Percentiles rank a stretch among this genome's conserved stretches.
These are phyloP conservation scores for Callipepla californica DNA, from an alignment of 2,113 vertebrate genomes.

Conservation along the genomic window DNA sequence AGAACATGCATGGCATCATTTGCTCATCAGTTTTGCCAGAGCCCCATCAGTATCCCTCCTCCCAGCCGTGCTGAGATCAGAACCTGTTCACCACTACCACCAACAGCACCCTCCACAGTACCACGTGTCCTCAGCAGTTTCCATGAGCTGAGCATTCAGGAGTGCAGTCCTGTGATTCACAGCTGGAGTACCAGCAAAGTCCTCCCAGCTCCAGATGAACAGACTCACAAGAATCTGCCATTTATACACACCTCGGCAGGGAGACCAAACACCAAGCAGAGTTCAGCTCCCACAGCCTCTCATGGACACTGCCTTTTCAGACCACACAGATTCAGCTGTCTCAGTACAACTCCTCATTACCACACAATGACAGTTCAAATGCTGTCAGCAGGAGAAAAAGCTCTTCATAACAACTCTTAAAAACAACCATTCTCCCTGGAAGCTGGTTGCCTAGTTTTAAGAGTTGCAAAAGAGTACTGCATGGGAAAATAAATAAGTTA, in stretches of 20 bases:
- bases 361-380: not conserved
- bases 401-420: not conserved
- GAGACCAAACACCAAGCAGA: not conserved
- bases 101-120: not conserved
- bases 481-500: constrained; percentile 35
- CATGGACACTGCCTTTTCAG: not conserved
- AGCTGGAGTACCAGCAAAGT: not conserved
- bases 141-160: not conserved
- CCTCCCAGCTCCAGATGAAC: not conserved
- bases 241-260: not conserved
- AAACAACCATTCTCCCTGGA: constrained; percentile 20
- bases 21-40: not conserved
- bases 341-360: not conserved
- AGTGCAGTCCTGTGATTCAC: not conserved
- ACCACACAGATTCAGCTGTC: not conserved
- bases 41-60: not conserved
- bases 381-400: not conserved
- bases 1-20: not conserved
- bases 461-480: constrained; percentile 6
- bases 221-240: not conserved
- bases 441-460: not conserved
- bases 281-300: not conserved
- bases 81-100: not conserved
- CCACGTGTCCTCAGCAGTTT: fast-evolving
- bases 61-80: fast-evolving